These are phyloP conservation scores for Macroramphosus scolopax DNA, from an alignment of 2,797 vertebrate genomes.

Conservation along the genomic window DNA sequence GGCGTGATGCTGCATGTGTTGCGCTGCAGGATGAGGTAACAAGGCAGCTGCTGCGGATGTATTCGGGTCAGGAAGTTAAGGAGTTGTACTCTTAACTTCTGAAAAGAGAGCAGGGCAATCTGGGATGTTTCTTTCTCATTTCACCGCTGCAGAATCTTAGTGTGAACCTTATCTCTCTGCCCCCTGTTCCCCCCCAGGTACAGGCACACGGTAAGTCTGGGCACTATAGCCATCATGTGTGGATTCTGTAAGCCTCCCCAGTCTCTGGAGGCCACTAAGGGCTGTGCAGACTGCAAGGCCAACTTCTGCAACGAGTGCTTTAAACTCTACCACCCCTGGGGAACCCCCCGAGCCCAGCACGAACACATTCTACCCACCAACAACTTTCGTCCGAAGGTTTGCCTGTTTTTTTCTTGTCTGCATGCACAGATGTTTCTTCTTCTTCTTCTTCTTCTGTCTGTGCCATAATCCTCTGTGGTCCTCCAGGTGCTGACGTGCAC, in stretches of 20 bases:
- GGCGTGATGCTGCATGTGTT: conserved; percentile 61
- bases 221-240: conserved; percentile 89
- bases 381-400: conserved; percentile 93
- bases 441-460: neutral
- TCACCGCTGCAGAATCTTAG: conserved; percentile 2
- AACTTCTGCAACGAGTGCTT: conserved; percentile 98
- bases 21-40: conserved; percentile 46
- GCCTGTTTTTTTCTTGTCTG: conserved; percentile 9
- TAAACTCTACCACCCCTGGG: conserved; percentile 98
- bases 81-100: conserved; percentile 26
- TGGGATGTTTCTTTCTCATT: conserved; percentile 4
- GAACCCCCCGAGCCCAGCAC: conserved; percentile 93
- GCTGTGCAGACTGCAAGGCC: conserved; percentile 93
- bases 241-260: conserved; percentile 92
- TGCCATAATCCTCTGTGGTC: conserved; percentile 6
- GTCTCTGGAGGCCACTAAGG: conserved; percentile 91
- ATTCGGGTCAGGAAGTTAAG: conserved; percentile 57
- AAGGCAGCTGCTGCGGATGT: conserved; percentile 49
- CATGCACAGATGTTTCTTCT: neutral
- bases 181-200: conserved; percentile 70
- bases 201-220: conserved; percentile 89
- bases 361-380: conserved; percentile 93
- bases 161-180: too few relatives aligned
- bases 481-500: conserved; percentile 89
- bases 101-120: conserved; percentile 42